Conservation (phyloP, 1,140 invertebrate species). For the Chironomus tepperi region DNA sequence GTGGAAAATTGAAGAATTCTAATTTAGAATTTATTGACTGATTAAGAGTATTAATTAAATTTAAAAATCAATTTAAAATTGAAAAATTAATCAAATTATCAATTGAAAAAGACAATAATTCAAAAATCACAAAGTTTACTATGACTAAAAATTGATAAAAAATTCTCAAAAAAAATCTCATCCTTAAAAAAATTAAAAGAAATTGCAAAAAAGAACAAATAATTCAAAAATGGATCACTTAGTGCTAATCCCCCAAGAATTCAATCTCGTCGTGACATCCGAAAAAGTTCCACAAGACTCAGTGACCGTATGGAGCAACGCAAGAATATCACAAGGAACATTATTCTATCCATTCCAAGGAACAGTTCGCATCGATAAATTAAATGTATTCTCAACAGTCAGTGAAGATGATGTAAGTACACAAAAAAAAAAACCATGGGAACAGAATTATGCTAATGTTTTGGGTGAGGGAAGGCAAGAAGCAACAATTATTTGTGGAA, state of each 20-base stretch:
- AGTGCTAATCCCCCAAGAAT: slow-evolving; percentile 82
- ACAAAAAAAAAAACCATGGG: background rate
- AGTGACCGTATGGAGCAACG: slow-evolving; percentile 75
- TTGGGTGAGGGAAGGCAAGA: background rate
- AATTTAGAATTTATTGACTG: too few relatives aligned
- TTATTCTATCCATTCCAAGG: slow-evolving; percentile 83
- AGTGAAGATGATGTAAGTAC: slow-evolving; percentile 83
- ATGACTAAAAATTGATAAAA: background rate
- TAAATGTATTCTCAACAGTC: slow-evolving; percentile 74
- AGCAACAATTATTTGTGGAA: too few relatives aligned
- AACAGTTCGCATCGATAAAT: slow-evolving; percentile 78
- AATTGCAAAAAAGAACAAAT: slow-evolving; percentile 11
- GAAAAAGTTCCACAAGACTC: slow-evolving; percentile 49
- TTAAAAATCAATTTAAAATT: too few relatives aligned
- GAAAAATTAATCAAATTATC: background rate
- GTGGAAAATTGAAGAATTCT: background rate
- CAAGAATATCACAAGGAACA: slow-evolving; percentile 63
- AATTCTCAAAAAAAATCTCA: background rate
- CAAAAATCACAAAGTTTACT: background rate
- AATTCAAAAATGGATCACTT: slow-evolving; percentile 70
- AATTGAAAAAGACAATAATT: background rate
- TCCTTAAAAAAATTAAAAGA: background rate
- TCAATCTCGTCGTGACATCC: slow-evolving; percentile 66
- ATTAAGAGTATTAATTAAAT: too few relatives aligned
- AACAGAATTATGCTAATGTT: background rate